Evolutionary conservation across 1,140 invertebrate species (phyloP).

Genomic region (Stegodyphus mimosarum): DNA sequence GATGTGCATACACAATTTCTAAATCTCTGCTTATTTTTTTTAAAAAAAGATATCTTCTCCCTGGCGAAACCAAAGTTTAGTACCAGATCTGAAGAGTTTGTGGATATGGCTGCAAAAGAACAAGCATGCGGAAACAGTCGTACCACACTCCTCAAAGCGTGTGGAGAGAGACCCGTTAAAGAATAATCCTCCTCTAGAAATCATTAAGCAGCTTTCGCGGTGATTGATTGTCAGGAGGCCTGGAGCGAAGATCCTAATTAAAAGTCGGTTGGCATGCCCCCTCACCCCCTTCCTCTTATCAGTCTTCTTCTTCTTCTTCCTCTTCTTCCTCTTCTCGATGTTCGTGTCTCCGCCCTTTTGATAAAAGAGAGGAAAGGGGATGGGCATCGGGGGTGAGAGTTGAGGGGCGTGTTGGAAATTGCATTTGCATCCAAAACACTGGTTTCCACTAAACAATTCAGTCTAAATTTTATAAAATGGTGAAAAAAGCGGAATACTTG

Average conservation of each 20-base stretch:
- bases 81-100: not conserved
- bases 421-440: too few relatives aligned
- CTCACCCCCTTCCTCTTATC: conserved; percentile 9
- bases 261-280: conserved; percentile 52
- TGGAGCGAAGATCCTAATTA: conserved; percentile 58
- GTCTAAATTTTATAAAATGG: too few relatives aligned
- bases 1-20: too few relatives aligned
- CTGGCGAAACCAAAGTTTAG: too few relatives aligned
- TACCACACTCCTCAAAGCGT: not conserved
- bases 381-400: not conserved
- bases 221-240: conserved; percentile 52
- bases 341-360: conserved; percentile 36
- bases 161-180: not conserved
- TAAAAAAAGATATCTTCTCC: too few relatives aligned
- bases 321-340: conserved; percentile 1
- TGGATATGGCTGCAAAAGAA: not conserved
- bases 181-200: conserved; percentile 24
- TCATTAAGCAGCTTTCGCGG: conserved; percentile 49
- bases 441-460: too few relatives aligned
- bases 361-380: conserved; percentile 3
- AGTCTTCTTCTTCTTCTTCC: conserved; percentile 13
- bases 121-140: not conserved
- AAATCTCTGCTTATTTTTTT: too few relatives aligned
- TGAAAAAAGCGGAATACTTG: too few relatives aligned
- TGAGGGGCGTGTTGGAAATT: too few relatives aligned